Evolutionary conservation across 2,113 vertebrate species (phyloP).

Genomic region (Sinocyclocheilus anophthalmus): DNA sequence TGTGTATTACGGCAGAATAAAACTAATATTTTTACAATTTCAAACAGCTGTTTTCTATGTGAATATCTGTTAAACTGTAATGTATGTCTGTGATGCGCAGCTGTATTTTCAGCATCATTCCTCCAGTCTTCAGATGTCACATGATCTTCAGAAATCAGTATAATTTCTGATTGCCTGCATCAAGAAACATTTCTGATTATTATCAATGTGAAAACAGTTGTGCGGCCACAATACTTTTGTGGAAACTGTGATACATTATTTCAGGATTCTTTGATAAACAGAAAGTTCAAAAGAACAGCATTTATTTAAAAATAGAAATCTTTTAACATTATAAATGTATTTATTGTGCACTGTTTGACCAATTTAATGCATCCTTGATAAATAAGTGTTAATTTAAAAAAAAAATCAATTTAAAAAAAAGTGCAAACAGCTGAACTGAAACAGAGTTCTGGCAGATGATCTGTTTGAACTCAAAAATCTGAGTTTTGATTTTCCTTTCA

Average conservation of each 20-base stretch:
- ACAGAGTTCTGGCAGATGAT: background rate
- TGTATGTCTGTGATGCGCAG: background rate
- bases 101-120: conserved; percentile 1
- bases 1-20: no score
- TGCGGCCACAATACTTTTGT: no score
- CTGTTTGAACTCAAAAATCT: background rate
- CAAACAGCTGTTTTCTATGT: background rate
- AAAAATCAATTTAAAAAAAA: no score
- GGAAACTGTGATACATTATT: no score
- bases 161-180: background rate
- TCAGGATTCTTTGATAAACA: no score
- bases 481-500: background rate
- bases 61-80: background rate
- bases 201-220: background rate
- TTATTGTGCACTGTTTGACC: background rate
- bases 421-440: background rate
- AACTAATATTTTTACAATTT: no score
- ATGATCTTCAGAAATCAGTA: background rate
- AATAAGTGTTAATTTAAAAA: no score
- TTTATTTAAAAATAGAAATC: no score
- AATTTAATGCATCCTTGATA: background rate
- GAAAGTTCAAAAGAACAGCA: background rate
- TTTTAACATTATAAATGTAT: no score
- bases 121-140: background rate
- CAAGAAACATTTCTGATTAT: background rate